These are phyloP conservation scores for Rhadina sibilatrix DNA, from an alignment of 2,113 vertebrate genomes.

Conservation along the genomic window DNA sequence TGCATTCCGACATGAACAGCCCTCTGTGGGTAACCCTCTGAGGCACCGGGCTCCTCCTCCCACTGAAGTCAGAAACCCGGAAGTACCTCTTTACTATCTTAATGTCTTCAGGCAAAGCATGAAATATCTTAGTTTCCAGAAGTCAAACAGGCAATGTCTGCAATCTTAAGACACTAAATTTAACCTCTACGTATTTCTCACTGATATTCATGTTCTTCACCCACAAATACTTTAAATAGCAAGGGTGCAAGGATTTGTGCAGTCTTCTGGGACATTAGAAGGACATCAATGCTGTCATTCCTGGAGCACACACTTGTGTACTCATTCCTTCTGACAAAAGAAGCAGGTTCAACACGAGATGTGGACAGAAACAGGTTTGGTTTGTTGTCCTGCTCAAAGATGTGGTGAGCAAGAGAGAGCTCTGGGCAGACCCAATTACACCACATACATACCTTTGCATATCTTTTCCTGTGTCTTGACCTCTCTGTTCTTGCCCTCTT, in stretches of 20 bases:
- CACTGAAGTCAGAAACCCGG: background rate
- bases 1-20: background rate
- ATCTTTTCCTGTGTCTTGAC: background rate
- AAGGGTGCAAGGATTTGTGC: background rate
- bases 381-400: background rate
- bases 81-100: background rate
- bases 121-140: background rate
- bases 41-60: background rate
- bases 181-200: background rate
- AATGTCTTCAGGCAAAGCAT: background rate
- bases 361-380: background rate
- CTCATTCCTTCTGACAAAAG: background rate
- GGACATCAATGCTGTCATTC: rapidly evolving
- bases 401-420: background rate
- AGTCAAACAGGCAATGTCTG: background rate
- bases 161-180: background rate
- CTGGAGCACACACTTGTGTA: rapidly evolving
- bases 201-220: background rate
- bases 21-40: background rate
- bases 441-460: background rate
- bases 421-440: rapidly evolving
- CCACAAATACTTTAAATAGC: background rate
- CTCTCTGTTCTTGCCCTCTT: background rate
- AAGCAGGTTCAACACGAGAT: background rate
- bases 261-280: background rate